phyloP scores from a whole-genome alignment of 2,797 vertebrate genomes.

The Cygnus olor region DNA sequence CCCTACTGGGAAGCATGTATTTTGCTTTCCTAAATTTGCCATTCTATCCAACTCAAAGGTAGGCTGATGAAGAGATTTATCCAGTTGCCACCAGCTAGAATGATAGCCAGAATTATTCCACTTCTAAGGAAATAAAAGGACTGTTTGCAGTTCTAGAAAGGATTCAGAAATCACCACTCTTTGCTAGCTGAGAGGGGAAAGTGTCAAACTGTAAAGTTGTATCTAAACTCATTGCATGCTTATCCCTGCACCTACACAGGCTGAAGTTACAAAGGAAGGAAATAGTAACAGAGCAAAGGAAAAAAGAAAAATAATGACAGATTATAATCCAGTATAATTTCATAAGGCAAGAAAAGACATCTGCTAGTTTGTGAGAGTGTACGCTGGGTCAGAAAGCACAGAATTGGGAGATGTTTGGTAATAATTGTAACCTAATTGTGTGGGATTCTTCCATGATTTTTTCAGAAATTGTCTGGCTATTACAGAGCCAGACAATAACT shows the following conservation, averaged over 20 bases:
- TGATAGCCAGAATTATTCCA: neutral
- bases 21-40: neutral
- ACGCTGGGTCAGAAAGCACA: neutral
- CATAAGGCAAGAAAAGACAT: neutral
- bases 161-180: neutral
- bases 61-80: neutral
- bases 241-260: neutral
- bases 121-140: neutral
- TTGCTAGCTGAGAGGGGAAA: neutral
- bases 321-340: neutral
- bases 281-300: neutral
- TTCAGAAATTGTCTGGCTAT: neutral
- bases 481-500: neutral
- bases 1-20: neutral
- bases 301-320: neutral
- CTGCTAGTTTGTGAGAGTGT: accelerated
- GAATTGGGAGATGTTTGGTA: neutral
- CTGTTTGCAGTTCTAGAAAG: neutral
- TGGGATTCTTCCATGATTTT: neutral
- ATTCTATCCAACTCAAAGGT: neutral
- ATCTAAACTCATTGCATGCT: neutral
- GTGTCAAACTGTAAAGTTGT: neutral
- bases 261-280: neutral
- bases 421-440: neutral
- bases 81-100: neutral